Evolutionary conservation across 2,888 invertebrate species (phyloP), one percentile per base, ranked within the genome.

Genomic region (Seira sanloemensis): DNA sequence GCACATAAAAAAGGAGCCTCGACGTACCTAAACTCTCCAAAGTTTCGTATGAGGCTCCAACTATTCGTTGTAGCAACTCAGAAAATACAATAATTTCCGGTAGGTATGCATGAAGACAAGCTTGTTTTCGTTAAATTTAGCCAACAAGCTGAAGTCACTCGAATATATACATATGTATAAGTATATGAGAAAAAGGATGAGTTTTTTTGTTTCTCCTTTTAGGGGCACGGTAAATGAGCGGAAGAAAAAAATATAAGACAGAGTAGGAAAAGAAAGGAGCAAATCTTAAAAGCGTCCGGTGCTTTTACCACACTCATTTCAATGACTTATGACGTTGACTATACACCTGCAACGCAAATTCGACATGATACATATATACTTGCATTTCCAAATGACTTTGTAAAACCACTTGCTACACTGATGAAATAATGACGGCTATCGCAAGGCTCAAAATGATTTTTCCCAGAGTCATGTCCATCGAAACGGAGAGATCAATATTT

Each of bases 271-370:
- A 26, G 73, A 23, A 65, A 62, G 74, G 67, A 66, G 75, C 24
- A 75, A 75, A 75, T 73, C 73, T 62, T 26, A 73, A 27, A 26
- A 62, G 27, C 12, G 25, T 58, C 26, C 62, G 26, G 73, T 26
- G 58, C 58, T 73, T 24, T n/a, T 21, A 66, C 50, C 46, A 75
- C 66, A 75, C 67, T 66, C 75, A 75, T 75, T 75, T 46, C 66
- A 65, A 12, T 9, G 7, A 46, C 58, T 24, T 67, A 25, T 67
- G n/a, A 71, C 19, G 50, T 50, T 50, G 18, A 16, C 12, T 9
- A 37, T 19, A 7, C 50, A 71, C 46, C n/a, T n/a, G n/a, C n/a
- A n/a, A n/a, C n/a, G n/a, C n/a, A n/a, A n/a, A n/a, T n/a, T n/a
- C n/a, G n/a, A n/a, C n/a, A n/a, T n/a, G n/a, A n/a, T n/a, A n/a